Base-by-base conservation (phyloP, 1,140 invertebrate genomes). In the Phymastichus coffea region DNA sequence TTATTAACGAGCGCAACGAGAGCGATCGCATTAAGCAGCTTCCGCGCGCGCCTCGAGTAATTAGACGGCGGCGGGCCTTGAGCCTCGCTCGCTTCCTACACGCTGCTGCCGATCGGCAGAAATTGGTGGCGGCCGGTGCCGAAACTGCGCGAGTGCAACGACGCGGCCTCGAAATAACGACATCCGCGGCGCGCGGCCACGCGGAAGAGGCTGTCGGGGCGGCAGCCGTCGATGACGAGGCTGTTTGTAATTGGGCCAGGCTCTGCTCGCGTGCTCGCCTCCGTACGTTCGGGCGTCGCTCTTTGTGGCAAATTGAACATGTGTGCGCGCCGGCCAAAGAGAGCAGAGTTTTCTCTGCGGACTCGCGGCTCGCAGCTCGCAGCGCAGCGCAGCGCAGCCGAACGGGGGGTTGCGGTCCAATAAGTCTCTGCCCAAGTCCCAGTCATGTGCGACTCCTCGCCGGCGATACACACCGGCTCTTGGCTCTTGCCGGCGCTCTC, bases 1-100 rank as follows among this genome's bases (percentile, higher is more conserved):
- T 73, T 71, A 70, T 72, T 73, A 73, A 72, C 65, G 70, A 67
- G 65, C 56, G 57, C 63, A 63, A 59, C n/a, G n/a, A n/a, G 60
- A 67, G 49, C 59, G 63, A 71, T 73, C 65, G 64, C 59, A 64
- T 70, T 70, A 70, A 63, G 25, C 33, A 28, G 62, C 38, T 47
- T 38, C 52, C 38, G 43, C 57, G 63, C 63, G 63, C n/a, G n/a
- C n/a, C n/a, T n/a, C n/a, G n/a, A n/a, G n/a, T 67, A 71, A 72
- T 72, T 70, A 66, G 65, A 66, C n/a, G 46, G 65, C 57, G 61
- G 33, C 61, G 55, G 51, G 28, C 40, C 52, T 49, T 40, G 43
- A n/a, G 10, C 38, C 43, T 35, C 57, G n/a, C 25, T 43, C 47
- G 38, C 35, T 15, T 22, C n/a, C n/a, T n/a, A n/a, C n/a, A n/a